Conservation (phyloP, 2,113 vertebrate genomes). For the Odocoileus virginianus region DNA sequence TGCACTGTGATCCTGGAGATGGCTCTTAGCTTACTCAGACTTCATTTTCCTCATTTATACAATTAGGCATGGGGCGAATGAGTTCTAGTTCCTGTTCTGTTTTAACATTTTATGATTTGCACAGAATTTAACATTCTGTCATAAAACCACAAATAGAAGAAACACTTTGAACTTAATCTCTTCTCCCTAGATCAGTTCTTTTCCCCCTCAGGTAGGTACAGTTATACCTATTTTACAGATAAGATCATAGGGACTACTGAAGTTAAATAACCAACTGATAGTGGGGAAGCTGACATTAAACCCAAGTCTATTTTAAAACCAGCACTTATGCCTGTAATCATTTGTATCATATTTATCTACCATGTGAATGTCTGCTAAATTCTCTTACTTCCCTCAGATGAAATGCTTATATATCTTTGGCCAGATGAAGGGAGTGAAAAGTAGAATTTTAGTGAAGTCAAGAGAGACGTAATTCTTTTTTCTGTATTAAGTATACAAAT, state of each 20-base stretch:
- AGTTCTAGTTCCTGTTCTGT: background rate
- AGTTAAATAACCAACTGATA: background rate
- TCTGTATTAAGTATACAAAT: conserved; percentile 7
- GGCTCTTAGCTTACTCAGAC: background rate
- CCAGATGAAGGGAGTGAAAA: background rate
- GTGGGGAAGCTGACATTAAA: background rate
- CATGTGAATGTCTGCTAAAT: background rate
- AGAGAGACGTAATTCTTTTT: conserved; percentile 5
- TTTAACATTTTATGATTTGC: conserved; percentile 29
- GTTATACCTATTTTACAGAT: background rate
- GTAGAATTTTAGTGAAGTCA: conserved; percentile 19
- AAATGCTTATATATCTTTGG: background rate
- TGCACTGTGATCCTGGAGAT: background rate
- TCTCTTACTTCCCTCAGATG: background rate
- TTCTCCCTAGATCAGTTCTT: background rate
- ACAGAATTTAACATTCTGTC: conserved; percentile 37
- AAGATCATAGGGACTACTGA: background rate
- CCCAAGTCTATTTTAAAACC: background rate
- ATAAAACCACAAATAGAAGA: conserved; percentile 30
- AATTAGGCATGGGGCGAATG: conserved; percentile 11
- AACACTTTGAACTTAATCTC: background rate
- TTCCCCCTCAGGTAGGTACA: background rate
- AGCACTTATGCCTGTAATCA: background rate
- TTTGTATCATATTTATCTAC: background rate
- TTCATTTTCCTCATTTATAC: background rate